Conservation (phyloP, 53 echinoderm and acorn worm species). For the Stichopus horrens region DNA sequence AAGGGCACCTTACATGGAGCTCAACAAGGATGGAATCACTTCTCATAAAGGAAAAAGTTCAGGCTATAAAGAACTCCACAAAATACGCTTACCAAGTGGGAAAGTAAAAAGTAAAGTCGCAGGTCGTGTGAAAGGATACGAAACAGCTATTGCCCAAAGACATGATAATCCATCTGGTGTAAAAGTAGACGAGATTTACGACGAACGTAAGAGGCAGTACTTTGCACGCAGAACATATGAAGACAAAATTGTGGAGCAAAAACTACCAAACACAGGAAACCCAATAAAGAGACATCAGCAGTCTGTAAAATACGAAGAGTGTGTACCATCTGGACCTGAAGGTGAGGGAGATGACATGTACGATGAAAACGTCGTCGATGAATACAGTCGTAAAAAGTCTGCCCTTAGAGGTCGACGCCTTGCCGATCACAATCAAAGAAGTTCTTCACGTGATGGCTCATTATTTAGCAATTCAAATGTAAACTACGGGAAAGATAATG, state of each 20-base stretch:
- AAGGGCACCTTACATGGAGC: neutral
- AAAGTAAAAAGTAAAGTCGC: no score
- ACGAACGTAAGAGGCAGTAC: neutral
- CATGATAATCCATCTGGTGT: neutral
- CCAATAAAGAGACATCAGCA: neutral
- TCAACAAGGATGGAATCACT: neutral
- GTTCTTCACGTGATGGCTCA: neutral
- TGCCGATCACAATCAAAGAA: neutral
- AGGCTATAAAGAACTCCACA: no score
- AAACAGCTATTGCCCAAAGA: no score
- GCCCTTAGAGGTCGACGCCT: neutral
- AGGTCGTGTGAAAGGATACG: no score
- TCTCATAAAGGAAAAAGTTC: no score
- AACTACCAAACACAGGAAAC: neutral
- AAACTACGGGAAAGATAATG: neutral
- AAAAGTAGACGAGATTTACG: neutral
- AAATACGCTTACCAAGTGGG: no score
- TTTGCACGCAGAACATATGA: no score
- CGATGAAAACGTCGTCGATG: neutral
- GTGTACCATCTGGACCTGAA: neutral
- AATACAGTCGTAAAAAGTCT: neutral
- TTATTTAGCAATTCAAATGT: neutral
- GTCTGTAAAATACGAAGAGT: neutral
- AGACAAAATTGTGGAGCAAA: neutral
- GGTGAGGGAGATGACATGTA: neutral